Evolutionary conservation across 1,140 invertebrate species (phyloP).

Genomic region (Leguminivora glycinivorella): DNA sequence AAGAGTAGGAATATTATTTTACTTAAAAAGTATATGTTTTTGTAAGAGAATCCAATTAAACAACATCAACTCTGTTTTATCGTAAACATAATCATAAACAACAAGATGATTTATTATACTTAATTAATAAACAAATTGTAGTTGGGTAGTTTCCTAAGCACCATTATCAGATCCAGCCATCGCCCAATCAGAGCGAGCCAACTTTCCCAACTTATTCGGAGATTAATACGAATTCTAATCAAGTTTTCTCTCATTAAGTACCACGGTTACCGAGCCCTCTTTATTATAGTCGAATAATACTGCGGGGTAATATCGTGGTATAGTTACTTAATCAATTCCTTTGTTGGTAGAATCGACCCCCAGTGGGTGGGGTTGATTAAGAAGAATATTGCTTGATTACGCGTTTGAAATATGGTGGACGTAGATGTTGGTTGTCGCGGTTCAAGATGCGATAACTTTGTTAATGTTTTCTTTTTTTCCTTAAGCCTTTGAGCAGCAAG

Average conservation of each 20-base stretch:
- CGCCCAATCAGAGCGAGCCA: slow-evolving; percentile 57
- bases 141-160: not conserved
- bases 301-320: slow-evolving; percentile 72
- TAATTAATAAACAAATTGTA: slow-evolving; percentile 6
- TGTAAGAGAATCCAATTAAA: not conserved
- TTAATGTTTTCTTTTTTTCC: not conserved
- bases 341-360: slow-evolving; percentile 75
- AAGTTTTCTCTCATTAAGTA: slow-evolving; percentile 78
- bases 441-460: slow-evolving; percentile 38
- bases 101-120: slow-evolving; percentile 8
- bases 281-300: slow-evolving; percentile 77
- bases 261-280: slow-evolving; percentile 75
- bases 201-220: slow-evolving; percentile 62
- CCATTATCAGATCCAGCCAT: slow-evolving; percentile 34
- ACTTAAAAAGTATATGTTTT: too few species aligned
- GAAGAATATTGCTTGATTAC: slow-evolving; percentile 79
- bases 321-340: slow-evolving; percentile 78
- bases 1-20: too few species aligned
- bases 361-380: slow-evolving; percentile 76
- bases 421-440: slow-evolving; percentile 44
- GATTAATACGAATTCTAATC: slow-evolving; percentile 77
- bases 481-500: not conserved
- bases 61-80: not conserved
- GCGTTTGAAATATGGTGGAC: slow-evolving; percentile 70
- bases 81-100: not conserved